Conservation (phyloP, 2,888 invertebrate genomes). For the Pheosia gnoma region DNA sequence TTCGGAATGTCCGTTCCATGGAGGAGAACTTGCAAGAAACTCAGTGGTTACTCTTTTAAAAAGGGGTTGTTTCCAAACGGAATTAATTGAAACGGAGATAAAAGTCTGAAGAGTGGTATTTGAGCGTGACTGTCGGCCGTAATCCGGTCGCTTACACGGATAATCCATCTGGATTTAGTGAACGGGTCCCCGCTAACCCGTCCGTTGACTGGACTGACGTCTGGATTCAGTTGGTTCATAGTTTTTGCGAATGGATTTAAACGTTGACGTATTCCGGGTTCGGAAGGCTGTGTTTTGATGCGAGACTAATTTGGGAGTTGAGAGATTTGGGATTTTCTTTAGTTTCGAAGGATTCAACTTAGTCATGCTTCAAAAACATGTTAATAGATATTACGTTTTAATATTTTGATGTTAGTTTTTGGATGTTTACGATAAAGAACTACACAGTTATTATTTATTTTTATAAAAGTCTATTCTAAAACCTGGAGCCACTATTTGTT, state of each 20-base stretch:
- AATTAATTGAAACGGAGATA: slow-evolving; percentile 47
- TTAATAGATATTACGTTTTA: no score
- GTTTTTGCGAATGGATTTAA: slow-evolving; percentile 41
- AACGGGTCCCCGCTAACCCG: slow-evolving; percentile 24
- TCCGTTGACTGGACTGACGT: slow-evolving; percentile 15
- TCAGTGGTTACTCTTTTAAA: no score
- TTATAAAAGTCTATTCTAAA: no score
- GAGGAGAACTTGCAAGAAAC: no score
- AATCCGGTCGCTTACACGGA: slow-evolving; percentile 42
- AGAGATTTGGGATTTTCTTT: neutral
- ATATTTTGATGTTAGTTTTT: no score
- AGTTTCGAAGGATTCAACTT: neutral
- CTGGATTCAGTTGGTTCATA: slow-evolving; percentile 27
- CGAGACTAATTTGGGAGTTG: neutral
- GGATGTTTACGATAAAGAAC: no score
- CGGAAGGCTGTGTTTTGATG: neutral
- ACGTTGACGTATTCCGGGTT: slow-evolving; percentile 34
- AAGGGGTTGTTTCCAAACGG: slow-evolving; percentile 16
- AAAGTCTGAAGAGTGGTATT: slow-evolving; percentile 35
- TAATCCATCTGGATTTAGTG: slow-evolving; percentile 39
- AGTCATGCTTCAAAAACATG: neutral
- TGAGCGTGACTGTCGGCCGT: slow-evolving; percentile 38
- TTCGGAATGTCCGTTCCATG: no score
- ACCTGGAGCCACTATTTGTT: neutral
- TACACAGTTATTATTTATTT: no score